Evolutionary conservation across 1,140 invertebrate species (phyloP).

Genomic region (Drosophila pectinifera): DNA sequence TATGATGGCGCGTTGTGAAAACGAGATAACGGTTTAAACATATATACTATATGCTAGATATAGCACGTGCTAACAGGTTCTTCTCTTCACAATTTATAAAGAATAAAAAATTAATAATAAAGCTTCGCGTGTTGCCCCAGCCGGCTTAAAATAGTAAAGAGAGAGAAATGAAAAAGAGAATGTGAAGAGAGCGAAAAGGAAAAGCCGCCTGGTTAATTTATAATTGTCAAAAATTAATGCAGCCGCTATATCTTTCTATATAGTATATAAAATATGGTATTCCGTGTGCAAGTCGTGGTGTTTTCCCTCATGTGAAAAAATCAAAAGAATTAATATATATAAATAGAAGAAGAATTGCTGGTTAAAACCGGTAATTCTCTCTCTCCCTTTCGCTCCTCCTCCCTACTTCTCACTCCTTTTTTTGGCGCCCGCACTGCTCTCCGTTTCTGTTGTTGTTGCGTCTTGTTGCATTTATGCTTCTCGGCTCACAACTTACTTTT

Average conservation of each 20-base stretch:
- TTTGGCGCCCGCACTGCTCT: conserved; percentile 44
- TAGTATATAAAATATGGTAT: conserved; percentile 4
- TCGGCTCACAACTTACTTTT: conserved; percentile 22
- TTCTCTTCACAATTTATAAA: conserved; percentile 2
- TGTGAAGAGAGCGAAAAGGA: conserved; percentile 19
- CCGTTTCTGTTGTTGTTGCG: conserved; percentile 35
- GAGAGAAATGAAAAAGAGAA: conserved; percentile 10
- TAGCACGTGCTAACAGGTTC: conserved; percentile 53
- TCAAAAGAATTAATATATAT: conserved; percentile 3
- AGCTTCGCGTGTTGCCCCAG: conserved; percentile 3
- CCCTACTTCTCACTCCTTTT: conserved; percentile 43
- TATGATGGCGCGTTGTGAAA: conserved; percentile 2
- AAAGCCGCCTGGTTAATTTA: conserved; percentile 37
- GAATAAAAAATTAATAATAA: conserved; percentile 6
- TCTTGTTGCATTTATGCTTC: conserved; percentile 65
- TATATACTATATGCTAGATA: conserved; percentile 10
- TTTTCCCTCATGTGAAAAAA: conserved; percentile 6
- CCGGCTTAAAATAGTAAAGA: conserved; percentile 24
- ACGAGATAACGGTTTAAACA: neutral
- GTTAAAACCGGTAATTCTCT: conserved; percentile 66
- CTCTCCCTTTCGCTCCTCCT: conserved; percentile 12
- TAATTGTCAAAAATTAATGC: conserved; percentile 7
- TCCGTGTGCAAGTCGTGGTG: conserved; percentile 17
- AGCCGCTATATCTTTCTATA: conserved; percentile 11
- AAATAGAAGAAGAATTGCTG: conserved; percentile 25